Evolutionary conservation across 30 jellyfish, hydroid and myxozoan genomes (phyloP), one percentile per base, ranked within the genome.

Genomic region (Haliclystus octoradiatus): DNA sequence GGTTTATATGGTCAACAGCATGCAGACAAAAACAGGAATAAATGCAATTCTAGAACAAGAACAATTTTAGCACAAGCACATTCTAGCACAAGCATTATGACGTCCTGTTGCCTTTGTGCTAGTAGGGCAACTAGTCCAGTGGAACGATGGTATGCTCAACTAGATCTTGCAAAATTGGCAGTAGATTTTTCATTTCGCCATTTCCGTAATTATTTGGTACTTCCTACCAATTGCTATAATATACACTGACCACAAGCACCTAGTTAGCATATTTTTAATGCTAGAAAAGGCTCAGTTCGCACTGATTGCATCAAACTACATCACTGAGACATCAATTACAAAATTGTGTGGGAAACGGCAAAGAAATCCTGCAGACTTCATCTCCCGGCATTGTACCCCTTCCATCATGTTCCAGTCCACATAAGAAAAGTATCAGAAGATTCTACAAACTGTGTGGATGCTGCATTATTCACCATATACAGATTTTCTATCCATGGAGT

Each of bases 391-490:
- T 62, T 66, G 78, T 15, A 73, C 22, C n/a, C 79, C 79, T 1
- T 33, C 52, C 22, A 12, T 3, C 2, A 2, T 57, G 28, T 69
- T 78, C 3, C 3, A 13, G 28, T 25, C 49, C n/a, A 2, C 7
- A 27, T 15, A 13, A 23, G 32, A 60, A 30, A 78, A 73, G 31
- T 5, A 9, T 19, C 23, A 23, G 19, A 82, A 75, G 40, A 24
- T 75, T 4, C 82, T 63, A 65, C 64, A 75, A 65, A 75, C 87
- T 2, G 75, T 65, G 35, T 65, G 88, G 83, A 49, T 65, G 51
- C 66, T 65, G 51, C 83, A 67, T 31, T 66, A 65, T 76, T 26
- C 88, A n/a, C 75, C 83, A 26, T 76, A 76, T 63, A 76, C 83
- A 29, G 83, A 76, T 33, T 28, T 47, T 33, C 32, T 67, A 27